Percentiles rank a stretch among this genome's conserved stretches.
phyloP scores from a whole-genome alignment of 2,888 invertebrate species.

The Eutolmus rufibarbis region DNA sequence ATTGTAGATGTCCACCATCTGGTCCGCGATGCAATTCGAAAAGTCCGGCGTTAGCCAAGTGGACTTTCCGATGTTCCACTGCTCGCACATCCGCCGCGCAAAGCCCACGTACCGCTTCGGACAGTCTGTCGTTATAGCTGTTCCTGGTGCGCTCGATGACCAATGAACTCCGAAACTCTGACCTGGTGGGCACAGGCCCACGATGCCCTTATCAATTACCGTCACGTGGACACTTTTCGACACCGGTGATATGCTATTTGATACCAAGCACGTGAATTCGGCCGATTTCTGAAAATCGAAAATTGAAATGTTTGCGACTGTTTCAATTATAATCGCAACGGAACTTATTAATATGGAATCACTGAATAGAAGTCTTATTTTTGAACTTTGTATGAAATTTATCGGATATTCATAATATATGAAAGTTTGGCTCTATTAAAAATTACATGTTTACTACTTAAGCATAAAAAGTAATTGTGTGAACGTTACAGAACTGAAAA shows the following conservation, averaged over 20 bases:
- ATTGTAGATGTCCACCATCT: constrained; percentile 69
- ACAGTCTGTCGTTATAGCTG: constrained; percentile 71
- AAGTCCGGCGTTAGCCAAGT: constrained; percentile 81
- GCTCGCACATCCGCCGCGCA: constrained; percentile 67
- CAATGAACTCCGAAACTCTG: constrained; percentile 69
- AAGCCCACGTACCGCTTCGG: constrained; percentile 67
- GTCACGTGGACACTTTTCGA: constrained; percentile 72
- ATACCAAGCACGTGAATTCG: constrained; percentile 77
- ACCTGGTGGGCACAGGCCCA: constrained; percentile 67
- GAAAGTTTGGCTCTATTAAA: not conserved
- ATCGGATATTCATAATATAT: not conserved
- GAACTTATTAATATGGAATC: not conserved
- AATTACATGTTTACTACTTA: not conserved
- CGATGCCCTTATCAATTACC: constrained; percentile 69
- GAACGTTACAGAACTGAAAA: not conserved
- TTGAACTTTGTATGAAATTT: not conserved
- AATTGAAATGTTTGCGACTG: not conserved
- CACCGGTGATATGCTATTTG: constrained; percentile 65
- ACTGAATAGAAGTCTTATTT: not conserved
- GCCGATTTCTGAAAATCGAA: constrained; percentile 72
- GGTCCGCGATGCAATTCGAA: constrained; percentile 74
- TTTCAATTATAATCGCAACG: not conserved
- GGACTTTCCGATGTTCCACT: constrained; percentile 70
- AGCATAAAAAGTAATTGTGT: not conserved
- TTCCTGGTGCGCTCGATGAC: constrained; percentile 77